phyloP scores from a whole-genome alignment of 2,113 vertebrate genomes.

The Chionis minor region DNA sequence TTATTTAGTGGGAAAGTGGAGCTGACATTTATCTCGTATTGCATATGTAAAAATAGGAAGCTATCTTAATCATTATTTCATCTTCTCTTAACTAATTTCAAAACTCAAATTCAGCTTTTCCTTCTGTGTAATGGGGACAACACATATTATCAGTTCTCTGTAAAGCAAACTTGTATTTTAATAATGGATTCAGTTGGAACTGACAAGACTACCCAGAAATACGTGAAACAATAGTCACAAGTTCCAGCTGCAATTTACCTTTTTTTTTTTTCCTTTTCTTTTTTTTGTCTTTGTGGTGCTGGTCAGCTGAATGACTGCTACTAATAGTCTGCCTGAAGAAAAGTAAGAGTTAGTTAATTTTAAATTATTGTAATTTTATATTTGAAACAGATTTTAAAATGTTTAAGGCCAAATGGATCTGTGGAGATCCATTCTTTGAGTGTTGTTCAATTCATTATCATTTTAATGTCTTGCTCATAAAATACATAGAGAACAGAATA shows the following conservation, averaged over 20 bases:
- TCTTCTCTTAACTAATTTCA: neutral
- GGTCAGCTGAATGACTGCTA: neutral
- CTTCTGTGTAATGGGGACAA: neutral
- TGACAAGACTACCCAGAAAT: neutral
- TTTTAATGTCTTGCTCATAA: neutral
- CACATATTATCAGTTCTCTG: neutral
- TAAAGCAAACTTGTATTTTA: neutral
- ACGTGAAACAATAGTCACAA: neutral
- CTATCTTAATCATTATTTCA: neutral
- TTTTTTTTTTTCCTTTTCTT: too few species aligned
- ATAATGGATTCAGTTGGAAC: neutral
- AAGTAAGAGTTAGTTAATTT: neutral
- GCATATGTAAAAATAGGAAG: neutral
- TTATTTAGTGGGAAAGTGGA: neutral
- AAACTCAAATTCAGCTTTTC: neutral
- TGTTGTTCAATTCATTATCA: neutral
- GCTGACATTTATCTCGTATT: neutral
- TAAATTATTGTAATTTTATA: neutral
- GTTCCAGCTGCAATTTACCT: neutral
- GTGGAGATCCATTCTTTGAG: neutral
- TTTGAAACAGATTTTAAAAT: neutral
- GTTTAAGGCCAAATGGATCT: neutral
- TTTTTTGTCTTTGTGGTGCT: neutral
- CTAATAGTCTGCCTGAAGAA: neutral
- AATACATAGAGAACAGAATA: neutral